Conservation (phyloP, 2,888 invertebrate genomes). For the Dioctria linearis region DNA sequence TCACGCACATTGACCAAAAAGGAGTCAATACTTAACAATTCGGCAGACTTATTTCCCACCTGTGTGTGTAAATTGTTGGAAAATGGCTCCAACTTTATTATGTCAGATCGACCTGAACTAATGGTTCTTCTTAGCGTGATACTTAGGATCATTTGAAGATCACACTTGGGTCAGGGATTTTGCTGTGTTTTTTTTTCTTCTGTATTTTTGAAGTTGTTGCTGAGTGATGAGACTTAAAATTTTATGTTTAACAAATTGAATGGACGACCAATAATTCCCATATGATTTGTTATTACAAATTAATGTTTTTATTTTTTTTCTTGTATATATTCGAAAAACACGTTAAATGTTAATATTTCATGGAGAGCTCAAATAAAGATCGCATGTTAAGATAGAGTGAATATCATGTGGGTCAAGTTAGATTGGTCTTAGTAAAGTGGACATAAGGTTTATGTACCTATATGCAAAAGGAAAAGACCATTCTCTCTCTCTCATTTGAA, state of each 20-base stretch:
- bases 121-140: not conserved
- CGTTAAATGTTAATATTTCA: not conserved
- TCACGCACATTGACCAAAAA: not conserved
- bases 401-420: constrained; percentile 37
- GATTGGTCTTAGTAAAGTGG: constrained; percentile 9
- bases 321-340: not conserved
- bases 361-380: not conserved
- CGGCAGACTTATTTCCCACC: not conserved
- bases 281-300: not conserved
- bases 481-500: no score
- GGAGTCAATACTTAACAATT: not conserved
- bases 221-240: constrained; percentile 2
- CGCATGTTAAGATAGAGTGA: constrained; percentile 1
- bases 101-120: not conserved
- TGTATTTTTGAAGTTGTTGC: not conserved
- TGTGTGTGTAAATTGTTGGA: not conserved
- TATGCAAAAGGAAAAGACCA: not conserved
- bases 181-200: not conserved
- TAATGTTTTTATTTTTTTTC: not conserved
- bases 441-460: constrained; percentile 14
- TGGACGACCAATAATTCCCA: not conserved
- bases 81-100: not conserved
- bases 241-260: not conserved
- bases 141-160: constrained; percentile 26
- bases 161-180: constrained; percentile 24